Evolutionary conservation across 2,888 invertebrate species (phyloP).

Genomic region (Lepas anatifera): DNA sequence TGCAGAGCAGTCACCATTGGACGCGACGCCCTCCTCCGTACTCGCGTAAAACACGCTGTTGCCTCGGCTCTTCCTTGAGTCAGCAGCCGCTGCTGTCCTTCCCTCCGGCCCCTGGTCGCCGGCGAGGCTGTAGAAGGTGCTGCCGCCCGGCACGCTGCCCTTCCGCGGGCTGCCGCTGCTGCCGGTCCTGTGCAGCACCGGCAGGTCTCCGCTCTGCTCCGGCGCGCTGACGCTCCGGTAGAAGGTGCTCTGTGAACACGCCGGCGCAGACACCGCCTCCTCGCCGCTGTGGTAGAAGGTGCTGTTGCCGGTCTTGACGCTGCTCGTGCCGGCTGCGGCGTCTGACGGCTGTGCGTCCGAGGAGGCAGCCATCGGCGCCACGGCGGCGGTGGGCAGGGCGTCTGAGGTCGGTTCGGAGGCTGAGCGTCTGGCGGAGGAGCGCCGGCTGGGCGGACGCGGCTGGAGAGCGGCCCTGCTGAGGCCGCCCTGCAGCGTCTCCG

Average conservation of each 20-base stretch:
- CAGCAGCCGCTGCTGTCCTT: no score
- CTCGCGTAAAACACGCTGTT: no score
- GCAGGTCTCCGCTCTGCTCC: neutral
- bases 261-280: neutral
- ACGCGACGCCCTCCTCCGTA: no score
- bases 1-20: no score
- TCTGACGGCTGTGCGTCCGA: neutral
- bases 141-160: neutral
- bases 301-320: neutral
- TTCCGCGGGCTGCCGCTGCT: neutral
- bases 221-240: neutral
- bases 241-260: neutral
- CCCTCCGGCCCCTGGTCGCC: no score
- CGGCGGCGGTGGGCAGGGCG: neutral
- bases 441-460: constrained; percentile 8
- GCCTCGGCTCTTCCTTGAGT: no score
- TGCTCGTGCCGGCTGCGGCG: neutral
- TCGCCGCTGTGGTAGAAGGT: neutral
- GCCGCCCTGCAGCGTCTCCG: constrained; percentile 75
- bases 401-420: neutral
- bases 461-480: constrained; percentile 55
- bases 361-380: neutral
- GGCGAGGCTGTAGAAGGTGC: neutral
- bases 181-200: neutral
- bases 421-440: neutral